Conservation (phyloP, 37 sponge, comb jelly and placozoan species). For the Geodia barretti region DNA sequence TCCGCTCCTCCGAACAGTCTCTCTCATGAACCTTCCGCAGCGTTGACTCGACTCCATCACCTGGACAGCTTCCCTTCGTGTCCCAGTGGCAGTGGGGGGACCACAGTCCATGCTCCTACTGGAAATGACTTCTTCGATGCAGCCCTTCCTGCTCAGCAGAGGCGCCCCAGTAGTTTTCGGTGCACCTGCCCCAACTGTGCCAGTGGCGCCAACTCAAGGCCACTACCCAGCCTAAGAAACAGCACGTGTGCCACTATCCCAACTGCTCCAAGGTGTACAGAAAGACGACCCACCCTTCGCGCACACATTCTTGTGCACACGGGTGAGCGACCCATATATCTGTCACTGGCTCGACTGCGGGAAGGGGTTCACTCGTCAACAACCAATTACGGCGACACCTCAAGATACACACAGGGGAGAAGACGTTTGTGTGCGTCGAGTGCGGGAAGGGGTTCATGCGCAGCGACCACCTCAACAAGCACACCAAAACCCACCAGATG, state of each 20-base stretch:
- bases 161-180: slow-evolving; percentile 51
- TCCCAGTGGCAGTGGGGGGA: no score
- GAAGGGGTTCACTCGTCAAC: slow-evolving; percentile 76
- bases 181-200: slow-evolving; percentile 88
- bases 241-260: slow-evolving; percentile 81
- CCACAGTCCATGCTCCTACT: no score
- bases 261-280: slow-evolving; percentile 77
- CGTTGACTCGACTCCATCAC: not conserved
- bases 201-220: slow-evolving; percentile 61
- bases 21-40: not conserved
- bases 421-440: slow-evolving; percentile 60
- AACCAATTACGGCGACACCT: slow-evolving; percentile 81
- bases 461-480: slow-evolving; percentile 89
- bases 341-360: slow-evolving; percentile 83
- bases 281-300: slow-evolving; percentile 77
- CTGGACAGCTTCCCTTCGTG: not conserved
- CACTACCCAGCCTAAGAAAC: slow-evolving; percentile 55
- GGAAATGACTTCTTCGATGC: no score
- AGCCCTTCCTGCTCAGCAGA: slow-evolving; percentile 5
- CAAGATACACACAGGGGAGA: slow-evolving; percentile 85
- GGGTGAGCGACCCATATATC: slow-evolving; percentile 82
- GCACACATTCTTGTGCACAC: slow-evolving; percentile 88
- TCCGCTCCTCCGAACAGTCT: slow-evolving; percentile 1
- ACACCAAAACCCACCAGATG: slow-evolving; percentile 73
- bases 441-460: slow-evolving; percentile 83